Conservation (phyloP, 1,140 invertebrate species). For the Drosophila setifemur region DNA sequence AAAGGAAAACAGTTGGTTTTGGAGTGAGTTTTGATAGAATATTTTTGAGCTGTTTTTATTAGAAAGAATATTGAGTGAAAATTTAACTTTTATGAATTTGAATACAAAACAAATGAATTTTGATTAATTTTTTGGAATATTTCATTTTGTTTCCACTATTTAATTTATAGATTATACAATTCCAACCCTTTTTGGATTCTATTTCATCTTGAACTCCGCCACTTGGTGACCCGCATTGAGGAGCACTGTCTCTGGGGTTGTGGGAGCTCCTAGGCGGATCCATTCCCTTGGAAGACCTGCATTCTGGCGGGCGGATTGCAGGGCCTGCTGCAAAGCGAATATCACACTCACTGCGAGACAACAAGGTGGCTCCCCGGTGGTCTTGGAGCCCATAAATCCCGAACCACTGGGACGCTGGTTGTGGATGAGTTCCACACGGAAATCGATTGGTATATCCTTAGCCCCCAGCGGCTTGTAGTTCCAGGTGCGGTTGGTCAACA, state of each 20-base stretch:
- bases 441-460: slow-evolving; percentile 93
- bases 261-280: slow-evolving; percentile 83
- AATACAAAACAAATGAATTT: background rate
- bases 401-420: slow-evolving; percentile 85
- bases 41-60: background rate
- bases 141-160: no score
- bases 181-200: no score
- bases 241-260: slow-evolving; percentile 82
- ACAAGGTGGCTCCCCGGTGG: slow-evolving; percentile 90
- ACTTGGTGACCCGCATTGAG: slow-evolving; percentile 72
- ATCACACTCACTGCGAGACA: slow-evolving; percentile 87
- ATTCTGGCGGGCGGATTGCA: slow-evolving; percentile 87
- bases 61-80: background rate
- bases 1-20: background rate
- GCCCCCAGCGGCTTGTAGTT: slow-evolving; percentile 92
- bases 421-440: slow-evolving; percentile 88
- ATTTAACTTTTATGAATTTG: background rate
- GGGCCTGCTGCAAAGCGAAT: slow-evolving; percentile 89
- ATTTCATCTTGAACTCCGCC: slow-evolving; percentile 50
- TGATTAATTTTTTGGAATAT: background rate
- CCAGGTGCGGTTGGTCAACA: slow-evolving; percentile 92
- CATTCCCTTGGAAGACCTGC: slow-evolving; percentile 84
- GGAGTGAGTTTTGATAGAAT: background rate
- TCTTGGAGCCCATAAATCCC: slow-evolving; percentile 91
- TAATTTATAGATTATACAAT: no score